Evolutionary conservation across 23 tunicate genomes (phyloP), one percentile per base, ranked within the genome.

Genomic region (Styela clava): DNA sequence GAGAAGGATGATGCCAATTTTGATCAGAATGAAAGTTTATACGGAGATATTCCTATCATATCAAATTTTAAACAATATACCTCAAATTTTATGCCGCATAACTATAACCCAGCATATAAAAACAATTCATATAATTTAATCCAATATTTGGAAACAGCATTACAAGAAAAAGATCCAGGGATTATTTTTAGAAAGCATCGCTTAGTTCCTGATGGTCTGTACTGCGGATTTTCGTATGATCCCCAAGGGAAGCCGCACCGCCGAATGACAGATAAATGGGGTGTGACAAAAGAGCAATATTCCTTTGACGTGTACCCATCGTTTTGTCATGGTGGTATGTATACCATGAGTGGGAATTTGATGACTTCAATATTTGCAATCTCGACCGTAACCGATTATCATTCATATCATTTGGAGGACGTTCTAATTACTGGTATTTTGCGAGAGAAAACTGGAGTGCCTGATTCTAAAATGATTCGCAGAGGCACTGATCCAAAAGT

Each of bases 251-350:
- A 67, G 52, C 64, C 61, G 35, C 62, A 79, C 71, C 64, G 88
- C 51, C 25, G 81, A 76, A 23, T n/a, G 88, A 52, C 83, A 85
- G 22, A 63, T 27, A 85, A 82, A 61, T 63, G 63, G 23, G 62
- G 89, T 23, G 83, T 85, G 7, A 37, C 79, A 16, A 71, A 61
- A 52, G 72, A 16, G 19, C 83, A 79, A 64, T 89, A 89, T 77
- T 79, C 95, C 24, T 72, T 64, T 3, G 22, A 67, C 23, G 31
- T 44, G 20, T 85, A 83, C 44, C 95, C 95, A 0, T 70, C 71
- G 67, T 89, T 89, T 52, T 89, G 95, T 52, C 83, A 88, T 24
- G 95, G 95, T 62, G 86, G 83, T 12, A 89, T 89, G 95, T 84
- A 85, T 23, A 81, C 87, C 61, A 51, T 89, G 74, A 81, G 83